A percentile compares a stretch with the other conserved stretches of the same genome.
Conservation (phyloP, 53 echinoderm and acorn worm genomes). For the Henricia sp. region DNA sequence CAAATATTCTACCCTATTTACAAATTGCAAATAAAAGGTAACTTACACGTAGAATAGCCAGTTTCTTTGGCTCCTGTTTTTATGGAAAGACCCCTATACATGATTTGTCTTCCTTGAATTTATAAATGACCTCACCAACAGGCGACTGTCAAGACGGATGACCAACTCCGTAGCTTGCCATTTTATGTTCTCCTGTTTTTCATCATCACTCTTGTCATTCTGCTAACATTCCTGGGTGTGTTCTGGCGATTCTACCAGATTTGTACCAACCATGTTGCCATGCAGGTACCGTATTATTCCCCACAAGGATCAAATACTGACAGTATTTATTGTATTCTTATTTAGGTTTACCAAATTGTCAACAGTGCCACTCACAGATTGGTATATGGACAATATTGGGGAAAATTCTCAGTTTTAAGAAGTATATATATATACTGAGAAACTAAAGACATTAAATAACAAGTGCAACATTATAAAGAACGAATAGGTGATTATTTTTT, state of each 20-base stretch:
- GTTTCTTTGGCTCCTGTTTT: background rate
- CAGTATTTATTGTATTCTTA: no score
- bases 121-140: background rate
- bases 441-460: no score
- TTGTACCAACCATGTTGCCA: slow-evolving; percentile 17
- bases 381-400: no score
- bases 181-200: slow-evolving; percentile 70
- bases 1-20: no score
- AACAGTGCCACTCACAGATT: no score
- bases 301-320: no score
- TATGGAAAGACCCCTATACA: background rate
- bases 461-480: no score
- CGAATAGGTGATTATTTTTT: no score
- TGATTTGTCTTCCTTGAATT: background rate
- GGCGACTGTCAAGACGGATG: slow-evolving; percentile 11
- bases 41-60: background rate
- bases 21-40: background rate
- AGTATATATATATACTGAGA: no score
- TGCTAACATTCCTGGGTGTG: slow-evolving; percentile 73
- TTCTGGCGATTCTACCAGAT: slow-evolving; percentile 81
- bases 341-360: no score
- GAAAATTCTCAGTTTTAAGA: no score
- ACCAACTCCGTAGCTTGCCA: slow-evolving; percentile 40
- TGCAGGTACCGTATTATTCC: slow-evolving; percentile 35
- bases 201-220: slow-evolving; percentile 71